These are phyloP conservation scores for Caenorhabditis drosophilae DNA, from an alignment of 2,888 invertebrate genomes.

Conservation along the genomic window DNA sequence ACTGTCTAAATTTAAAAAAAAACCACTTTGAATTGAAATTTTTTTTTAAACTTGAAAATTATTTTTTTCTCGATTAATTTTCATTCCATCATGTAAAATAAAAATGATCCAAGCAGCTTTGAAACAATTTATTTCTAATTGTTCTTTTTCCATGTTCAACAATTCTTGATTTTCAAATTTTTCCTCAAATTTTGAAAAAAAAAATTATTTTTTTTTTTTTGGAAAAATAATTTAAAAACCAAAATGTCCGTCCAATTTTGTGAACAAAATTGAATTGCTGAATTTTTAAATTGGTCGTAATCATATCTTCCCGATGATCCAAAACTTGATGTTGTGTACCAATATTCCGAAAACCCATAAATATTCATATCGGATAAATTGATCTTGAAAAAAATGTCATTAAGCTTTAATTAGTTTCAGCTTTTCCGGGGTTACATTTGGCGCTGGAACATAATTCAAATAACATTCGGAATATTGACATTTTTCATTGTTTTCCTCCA, in stretches of 20 bases:
- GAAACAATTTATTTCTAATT: conserved; percentile 72
- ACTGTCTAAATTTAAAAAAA: conserved; percentile 47
- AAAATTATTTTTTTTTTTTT: too few relatives aligned
- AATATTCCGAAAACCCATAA: conserved; percentile 61
- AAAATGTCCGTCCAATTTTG: conserved; percentile 59
- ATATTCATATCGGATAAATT: conserved; percentile 56
- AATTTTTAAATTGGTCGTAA: conserved; percentile 47
- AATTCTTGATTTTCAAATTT: conserved; percentile 4
- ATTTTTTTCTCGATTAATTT: conserved; percentile 70
- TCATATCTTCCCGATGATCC: conserved; percentile 57
- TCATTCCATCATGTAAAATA: conserved; percentile 73
- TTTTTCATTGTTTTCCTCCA: conserved; percentile 1
- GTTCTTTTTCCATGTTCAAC: conserved; percentile 53
- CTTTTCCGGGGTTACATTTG: too few relatives aligned
- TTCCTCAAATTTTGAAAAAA: too few relatives aligned
- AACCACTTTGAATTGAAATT: background rate
- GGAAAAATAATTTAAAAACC: too few relatives aligned
- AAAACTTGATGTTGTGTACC: conserved; percentile 53
- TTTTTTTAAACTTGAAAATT: conserved; percentile 49
- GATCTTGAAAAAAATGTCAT: too few relatives aligned
- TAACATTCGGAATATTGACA: conserved; percentile 49
- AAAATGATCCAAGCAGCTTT: conserved; percentile 73
- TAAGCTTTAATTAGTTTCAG: too few relatives aligned
- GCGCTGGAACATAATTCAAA: conserved; percentile 58
- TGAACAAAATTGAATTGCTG: conserved; percentile 55